Conservation (phyloP, 2,888 invertebrate species). For the Aquatica leii region DNA sequence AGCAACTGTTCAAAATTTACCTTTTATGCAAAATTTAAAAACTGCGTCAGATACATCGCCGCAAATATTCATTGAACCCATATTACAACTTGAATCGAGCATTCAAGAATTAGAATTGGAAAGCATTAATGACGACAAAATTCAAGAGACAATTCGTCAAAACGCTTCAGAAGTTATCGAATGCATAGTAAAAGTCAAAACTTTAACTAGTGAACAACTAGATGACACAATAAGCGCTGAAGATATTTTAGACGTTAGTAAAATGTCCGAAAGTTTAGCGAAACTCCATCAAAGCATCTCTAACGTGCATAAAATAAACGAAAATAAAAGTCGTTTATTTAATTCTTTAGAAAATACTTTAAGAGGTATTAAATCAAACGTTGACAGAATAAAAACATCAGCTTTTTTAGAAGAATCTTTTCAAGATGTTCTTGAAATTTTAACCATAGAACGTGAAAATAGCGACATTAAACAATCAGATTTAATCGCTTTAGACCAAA, state of each 20-base stretch:
- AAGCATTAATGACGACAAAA: not conserved
- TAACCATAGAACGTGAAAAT: not conserved
- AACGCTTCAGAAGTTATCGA: constrained; percentile 53
- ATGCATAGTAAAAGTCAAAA: constrained; percentile 53
- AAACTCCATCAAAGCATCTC: constrained; percentile 50
- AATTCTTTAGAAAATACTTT: constrained; percentile 46
- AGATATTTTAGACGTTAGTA: constrained; percentile 50
- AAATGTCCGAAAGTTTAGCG: constrained; percentile 49
- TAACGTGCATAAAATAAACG: constrained; percentile 47
- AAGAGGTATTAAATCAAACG: constrained; percentile 40
- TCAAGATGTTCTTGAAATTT: constrained; percentile 2
- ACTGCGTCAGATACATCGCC: constrained; percentile 9
- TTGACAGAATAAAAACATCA: constrained; percentile 15
- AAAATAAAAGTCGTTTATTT: constrained; percentile 46
- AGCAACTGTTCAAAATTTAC: constrained; percentile 50
- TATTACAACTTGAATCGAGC: constrained; percentile 51
- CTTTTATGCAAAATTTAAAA: constrained; percentile 42
- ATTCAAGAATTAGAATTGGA: constrained; percentile 46
- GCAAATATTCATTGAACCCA: constrained; percentile 47
- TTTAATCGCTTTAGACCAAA: not conserved
- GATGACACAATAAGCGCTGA: constrained; percentile 46
- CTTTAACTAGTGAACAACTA: constrained; percentile 44
- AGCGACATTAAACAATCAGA: not conserved
- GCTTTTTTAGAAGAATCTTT: constrained; percentile 19
- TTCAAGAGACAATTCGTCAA: constrained; percentile 45